Evolutionary conservation across 2,113 vertebrate genomes (phyloP).

Genomic region (Oryzias curvinotus): DNA sequence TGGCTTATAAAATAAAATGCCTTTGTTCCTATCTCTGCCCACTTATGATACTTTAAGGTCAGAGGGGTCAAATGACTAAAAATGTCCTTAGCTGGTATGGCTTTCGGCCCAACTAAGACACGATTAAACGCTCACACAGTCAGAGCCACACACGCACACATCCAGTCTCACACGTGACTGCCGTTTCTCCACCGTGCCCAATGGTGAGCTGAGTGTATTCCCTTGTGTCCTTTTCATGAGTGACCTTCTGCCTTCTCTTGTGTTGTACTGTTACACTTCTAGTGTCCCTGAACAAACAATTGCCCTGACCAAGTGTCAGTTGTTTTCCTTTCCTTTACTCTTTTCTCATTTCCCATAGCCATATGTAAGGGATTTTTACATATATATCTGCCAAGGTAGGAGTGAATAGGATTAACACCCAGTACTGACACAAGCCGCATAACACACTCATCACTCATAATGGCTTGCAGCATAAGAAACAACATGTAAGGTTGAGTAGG

Average conservation of each 20-base stretch:
- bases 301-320: conserved; percentile 63
- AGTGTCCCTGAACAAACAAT: conserved; percentile 63
- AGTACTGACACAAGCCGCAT: conserved; percentile 52
- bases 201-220: conserved; percentile 69
- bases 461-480: conserved; percentile 27
- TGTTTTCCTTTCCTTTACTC: conserved; percentile 10
- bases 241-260: conserved; percentile 72
- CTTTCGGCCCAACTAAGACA: conserved; percentile 56
- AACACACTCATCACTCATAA: conserved; percentile 56
- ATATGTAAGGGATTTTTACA: background rate
- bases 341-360: conserved; percentile 1
- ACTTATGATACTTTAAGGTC: conserved; percentile 79
- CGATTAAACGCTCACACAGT: conserved; percentile 20
- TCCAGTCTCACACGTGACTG: conserved; percentile 5
- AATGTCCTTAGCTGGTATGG: conserved; percentile 64
- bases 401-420: conserved; percentile 44
- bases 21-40: conserved; percentile 64
- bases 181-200: conserved; percentile 46
- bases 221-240: conserved; percentile 57
- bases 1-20: conserved; percentile 58
- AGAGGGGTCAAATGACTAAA: conserved; percentile 75
- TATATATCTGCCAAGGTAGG: conserved; percentile 31
- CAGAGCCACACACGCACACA: conserved; percentile 12
- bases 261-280: conserved; percentile 53
- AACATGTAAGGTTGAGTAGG: conserved; percentile 30